Evolutionary conservation across 2,113 vertebrate species (phyloP).

Genomic region (Epinephelus fuscoguttatus): DNA sequence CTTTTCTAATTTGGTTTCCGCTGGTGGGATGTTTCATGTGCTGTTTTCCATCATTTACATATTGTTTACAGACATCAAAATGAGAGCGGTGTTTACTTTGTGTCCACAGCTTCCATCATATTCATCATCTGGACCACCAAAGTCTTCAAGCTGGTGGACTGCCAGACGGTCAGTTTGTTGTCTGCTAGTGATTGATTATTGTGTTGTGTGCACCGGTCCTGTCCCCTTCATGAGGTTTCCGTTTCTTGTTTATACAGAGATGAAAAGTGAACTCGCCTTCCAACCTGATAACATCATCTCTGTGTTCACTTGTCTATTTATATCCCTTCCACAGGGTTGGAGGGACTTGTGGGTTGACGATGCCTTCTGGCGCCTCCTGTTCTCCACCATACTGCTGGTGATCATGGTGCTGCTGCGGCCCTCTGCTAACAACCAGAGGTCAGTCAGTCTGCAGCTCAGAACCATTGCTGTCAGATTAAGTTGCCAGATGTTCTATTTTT

Average conservation of each 20-base stretch:
- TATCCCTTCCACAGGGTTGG: constrained; percentile 88
- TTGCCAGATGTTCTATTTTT: not conserved
- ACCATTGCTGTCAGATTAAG: not conserved
- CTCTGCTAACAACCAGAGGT: constrained; percentile 97
- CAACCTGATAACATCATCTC: not conserved
- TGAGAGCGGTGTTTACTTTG: constrained; percentile 50
- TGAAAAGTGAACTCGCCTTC: not conserved
- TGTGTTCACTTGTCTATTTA: not conserved
- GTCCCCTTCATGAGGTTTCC: not conserved
- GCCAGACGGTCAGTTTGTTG: constrained; percentile 91
- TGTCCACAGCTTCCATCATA: constrained; percentile 91
- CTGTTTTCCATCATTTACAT: constrained; percentile 15
- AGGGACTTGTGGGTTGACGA: constrained; percentile 97
- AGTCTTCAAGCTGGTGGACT: constrained; percentile 95
- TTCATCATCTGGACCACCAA: constrained; percentile 98
- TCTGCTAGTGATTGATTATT: not conserved
- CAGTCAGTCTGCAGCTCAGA: not conserved
- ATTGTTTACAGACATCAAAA: constrained; percentile 26
- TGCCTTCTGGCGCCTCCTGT: constrained; percentile 96
- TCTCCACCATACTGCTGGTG: constrained; percentile 96
- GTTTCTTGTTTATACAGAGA: not conserved
- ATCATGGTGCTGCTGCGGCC: constrained; percentile 97
- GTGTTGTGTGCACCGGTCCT: not conserved
- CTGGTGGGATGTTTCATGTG: not conserved
- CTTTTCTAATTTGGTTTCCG: not conserved